Base-by-base conservation (phyloP, 2,797 vertebrate genomes). In the Ptychadena robeensis region DNA sequence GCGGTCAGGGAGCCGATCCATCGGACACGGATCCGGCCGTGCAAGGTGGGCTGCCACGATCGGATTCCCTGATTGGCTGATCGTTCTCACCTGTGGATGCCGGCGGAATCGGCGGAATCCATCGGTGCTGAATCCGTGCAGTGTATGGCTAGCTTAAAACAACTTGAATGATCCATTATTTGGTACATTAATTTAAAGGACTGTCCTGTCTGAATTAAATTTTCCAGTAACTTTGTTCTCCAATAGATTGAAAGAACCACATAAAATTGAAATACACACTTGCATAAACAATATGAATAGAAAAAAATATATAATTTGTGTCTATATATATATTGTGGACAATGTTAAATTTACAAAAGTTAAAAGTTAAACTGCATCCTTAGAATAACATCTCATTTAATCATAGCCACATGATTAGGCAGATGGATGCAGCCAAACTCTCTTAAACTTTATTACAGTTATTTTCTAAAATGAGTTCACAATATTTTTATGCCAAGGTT, bases 351-450 rank as follows among this genome's bases (percentile, higher is more conserved):
- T 91, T 91, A 91, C 90, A 86, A 87, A 73, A 86, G 88, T 53
- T 78, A 86, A 87, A 73, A 86, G 88, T 53, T 78, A 82, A 87
- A 86, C 89, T 82, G 70, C 89, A 74, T 90, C 87, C 88, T 89
- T 91, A 90, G 91, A 92, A 92, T 86, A 92, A 87, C 88, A 90
- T 91, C 86, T 88, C 81, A 83, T 86, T 88, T 93, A 93, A 94
- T 91, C 86, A 72, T 85, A 92, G 89, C 91, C 92, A 92, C 90
- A 92, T 91, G 91, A 92, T 89, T 89, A 86, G 89, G 87, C 88
- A 91, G 90, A 93, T 88, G 89, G 86, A 83, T 87, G 90, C 48
- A 79, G 90, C 91, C 91, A 92, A 91, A 91, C 88, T 92, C 92
- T 93, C 92, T 90, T 93, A 92, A 92, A 90, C 89, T 90, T 88